Evolutionary conservation across 2,888 invertebrate species (phyloP), one percentile per base, ranked within the genome.

Genomic region (Nowickia ferox): DNA sequence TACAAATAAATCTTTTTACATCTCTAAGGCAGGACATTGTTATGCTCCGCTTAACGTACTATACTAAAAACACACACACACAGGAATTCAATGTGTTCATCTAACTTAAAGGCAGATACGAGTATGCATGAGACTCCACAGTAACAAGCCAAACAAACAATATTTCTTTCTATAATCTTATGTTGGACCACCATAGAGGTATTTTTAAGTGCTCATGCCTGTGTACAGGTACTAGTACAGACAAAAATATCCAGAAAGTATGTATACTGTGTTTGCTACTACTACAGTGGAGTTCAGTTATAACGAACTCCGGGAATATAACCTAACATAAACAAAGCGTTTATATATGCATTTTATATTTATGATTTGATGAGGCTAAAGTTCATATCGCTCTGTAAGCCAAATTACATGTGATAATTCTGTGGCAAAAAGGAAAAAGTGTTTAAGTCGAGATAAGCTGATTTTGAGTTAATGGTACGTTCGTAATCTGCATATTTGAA

Each of bases 11-110:
- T 61, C 5, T 48, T 61, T 19, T 48, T 61, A 15, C 19, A 48
- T 40, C 40, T 46, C 9, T 15, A 15, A 11, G 51, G 9, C 53
- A 53, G 63, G 51, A 38, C 19, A 30, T 11, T n/a, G 42, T 63
- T 38, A 57, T 72, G 48, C 57, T 57, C 46, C 9, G n/a, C 57
- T 65, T 48, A n/a, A 65, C 46, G 61, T 15, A 22, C 22, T 2
- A 22, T 65, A 63, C 9, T 72, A 55, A 30, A 46, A 40, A 44
- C 5, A 15, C 9, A 69, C 30, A 51, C 44, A 79, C 53, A 10
- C 15, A 22, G 30, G 10, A 22, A 55, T 40, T 55, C 22, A 5
- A 46, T 59, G 13, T 40, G 46, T 17, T 38, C 46, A 51, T 63
- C 15, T n/a, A 48, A 55, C 17, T 11, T 53, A 46, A 42, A 22